phyloP scores from a whole-genome alignment of 1,140 invertebrate genomes.

The Aethina tumida region DNA sequence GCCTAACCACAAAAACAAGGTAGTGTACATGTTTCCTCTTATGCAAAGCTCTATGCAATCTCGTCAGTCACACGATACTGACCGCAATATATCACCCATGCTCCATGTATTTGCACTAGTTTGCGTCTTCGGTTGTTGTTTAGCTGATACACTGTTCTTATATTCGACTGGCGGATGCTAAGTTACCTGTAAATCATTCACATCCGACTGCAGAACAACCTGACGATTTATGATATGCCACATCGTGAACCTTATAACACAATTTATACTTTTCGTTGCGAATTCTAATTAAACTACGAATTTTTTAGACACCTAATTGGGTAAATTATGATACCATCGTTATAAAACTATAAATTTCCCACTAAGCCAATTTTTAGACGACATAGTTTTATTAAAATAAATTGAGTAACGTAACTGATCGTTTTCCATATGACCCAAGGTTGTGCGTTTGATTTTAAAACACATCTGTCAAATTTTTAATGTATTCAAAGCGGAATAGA shows the following conservation, averaged over 20 bases:
- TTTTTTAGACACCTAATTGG: slow-evolving; percentile 1
- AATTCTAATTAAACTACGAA: slow-evolving; percentile 1
- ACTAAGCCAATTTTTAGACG: not conserved
- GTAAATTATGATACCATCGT: not conserved
- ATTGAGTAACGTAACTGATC: not conserved
- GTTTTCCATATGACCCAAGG: too few species aligned
- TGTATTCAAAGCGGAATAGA: too few species aligned
- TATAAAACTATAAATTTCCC: not conserved
- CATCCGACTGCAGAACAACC: slow-evolving; percentile 15
- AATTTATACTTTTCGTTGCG: too few species aligned
- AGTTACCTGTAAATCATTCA: slow-evolving; percentile 15
- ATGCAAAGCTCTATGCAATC: too few species aligned
- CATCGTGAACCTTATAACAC: slow-evolving; percentile 2
- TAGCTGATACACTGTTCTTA: slow-evolving; percentile 2
- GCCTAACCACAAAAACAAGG: too few species aligned
- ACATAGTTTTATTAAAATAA: not conserved
- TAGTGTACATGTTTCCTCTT: too few species aligned
- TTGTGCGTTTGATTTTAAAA: too few species aligned
- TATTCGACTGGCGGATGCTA: slow-evolving; percentile 14
- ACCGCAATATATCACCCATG: slow-evolving; percentile 4
- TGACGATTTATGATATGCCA: slow-evolving; percentile 14
- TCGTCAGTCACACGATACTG: slow-evolving; percentile 5
- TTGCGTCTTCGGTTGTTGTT: slow-evolving; percentile 4
- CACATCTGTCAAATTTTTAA: too few species aligned
- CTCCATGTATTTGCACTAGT: slow-evolving; percentile 4